These are phyloP conservation scores for Eupristina koningsbergeri DNA, from an alignment of 1,140 invertebrate genomes.

Conservation along the genomic window DNA sequence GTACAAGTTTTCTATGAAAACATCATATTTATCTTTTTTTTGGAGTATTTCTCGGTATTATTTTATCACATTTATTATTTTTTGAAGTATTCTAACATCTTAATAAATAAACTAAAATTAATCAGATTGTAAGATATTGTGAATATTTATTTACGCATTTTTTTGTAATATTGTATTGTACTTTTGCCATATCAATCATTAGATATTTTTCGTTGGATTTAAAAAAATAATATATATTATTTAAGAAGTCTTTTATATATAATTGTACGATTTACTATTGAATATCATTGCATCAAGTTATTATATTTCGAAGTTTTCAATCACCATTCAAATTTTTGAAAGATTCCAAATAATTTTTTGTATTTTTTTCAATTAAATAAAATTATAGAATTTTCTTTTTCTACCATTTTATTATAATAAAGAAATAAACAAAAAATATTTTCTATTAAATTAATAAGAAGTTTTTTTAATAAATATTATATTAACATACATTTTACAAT, in stretches of 20 bases:
- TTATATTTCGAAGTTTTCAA: neutral
- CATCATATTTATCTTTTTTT: neutral
- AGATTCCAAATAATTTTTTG: neutral
- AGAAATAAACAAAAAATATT: neutral
- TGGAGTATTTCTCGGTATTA: neutral
- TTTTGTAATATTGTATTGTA: neutral
- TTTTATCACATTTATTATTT: neutral
- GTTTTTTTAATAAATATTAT: neutral
- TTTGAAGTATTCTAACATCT: neutral
- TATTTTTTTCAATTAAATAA: neutral
- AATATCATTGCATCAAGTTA: neutral
- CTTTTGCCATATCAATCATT: neutral
- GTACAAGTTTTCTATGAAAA: slow-evolving; percentile 45
- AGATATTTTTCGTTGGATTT: neutral
- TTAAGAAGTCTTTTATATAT: neutral
- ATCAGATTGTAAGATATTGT: neutral
- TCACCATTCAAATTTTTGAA: neutral
- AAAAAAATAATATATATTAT: too few relatives aligned
- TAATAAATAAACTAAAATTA: neutral
- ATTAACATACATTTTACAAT: neutral
- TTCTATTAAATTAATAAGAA: neutral
- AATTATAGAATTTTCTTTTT: neutral
- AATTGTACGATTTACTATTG: neutral
- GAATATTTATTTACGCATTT: neutral
- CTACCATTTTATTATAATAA: neutral